A percentile compares a stretch with the other conserved stretches of the same genome.
Evolutionary conservation across 2,797 vertebrate genomes (phyloP).

Genomic region (Gymnopithys bicolor): DNA sequence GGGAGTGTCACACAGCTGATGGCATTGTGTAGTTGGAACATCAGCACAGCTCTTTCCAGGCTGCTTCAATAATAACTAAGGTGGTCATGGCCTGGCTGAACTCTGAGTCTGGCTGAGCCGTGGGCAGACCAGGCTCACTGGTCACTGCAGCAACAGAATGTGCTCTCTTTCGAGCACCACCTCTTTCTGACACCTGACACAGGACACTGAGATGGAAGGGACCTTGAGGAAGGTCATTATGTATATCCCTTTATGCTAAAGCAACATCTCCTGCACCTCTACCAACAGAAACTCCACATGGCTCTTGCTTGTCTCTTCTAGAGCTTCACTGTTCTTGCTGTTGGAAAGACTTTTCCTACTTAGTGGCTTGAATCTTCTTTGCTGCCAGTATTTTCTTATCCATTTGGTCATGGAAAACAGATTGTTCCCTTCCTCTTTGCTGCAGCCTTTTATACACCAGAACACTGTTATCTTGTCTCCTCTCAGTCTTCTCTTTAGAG

Average conservation of each 20-base stretch:
- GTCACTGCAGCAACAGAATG: neutral
- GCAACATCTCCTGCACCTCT: neutral
- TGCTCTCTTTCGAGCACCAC: neutral
- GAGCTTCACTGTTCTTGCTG: neutral
- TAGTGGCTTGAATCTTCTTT: neutral
- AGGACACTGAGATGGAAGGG: neutral
- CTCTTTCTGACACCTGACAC: neutral
- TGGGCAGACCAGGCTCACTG: neutral
- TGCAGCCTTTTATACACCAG: neutral
- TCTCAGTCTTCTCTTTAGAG: slow-evolving; percentile 19
- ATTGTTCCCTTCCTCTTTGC: slow-evolving; percentile 23
- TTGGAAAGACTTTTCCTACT: neutral
- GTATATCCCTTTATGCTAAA: neutral
- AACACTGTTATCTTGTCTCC: neutral
- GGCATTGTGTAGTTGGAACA: neutral
- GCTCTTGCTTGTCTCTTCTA: neutral
- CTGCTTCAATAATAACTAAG: neutral
- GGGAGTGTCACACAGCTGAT: neutral
- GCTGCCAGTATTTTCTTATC: neutral
- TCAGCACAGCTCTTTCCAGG: neutral
- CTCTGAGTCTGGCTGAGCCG: neutral
- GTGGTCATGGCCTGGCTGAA: neutral
- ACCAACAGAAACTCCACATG: neutral
- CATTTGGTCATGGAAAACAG: slow-evolving; percentile 34
- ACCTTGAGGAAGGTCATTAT: neutral